Evolutionary conservation across 2,113 vertebrate species (phyloP).

Genomic region (Calypte anna): DNA sequence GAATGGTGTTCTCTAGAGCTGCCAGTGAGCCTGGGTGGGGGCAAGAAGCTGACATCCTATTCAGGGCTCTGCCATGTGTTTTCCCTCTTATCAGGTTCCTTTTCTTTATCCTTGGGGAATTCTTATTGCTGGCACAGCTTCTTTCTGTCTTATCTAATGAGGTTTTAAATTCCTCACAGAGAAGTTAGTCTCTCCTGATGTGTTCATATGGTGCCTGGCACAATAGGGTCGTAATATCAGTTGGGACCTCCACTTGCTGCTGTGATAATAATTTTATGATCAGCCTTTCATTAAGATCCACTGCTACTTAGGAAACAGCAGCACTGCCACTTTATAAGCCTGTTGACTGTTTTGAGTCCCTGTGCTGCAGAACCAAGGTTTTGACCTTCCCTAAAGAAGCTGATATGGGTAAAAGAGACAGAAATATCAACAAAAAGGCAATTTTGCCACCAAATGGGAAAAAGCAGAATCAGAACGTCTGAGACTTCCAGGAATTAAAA

Average conservation of each 20-base stretch:
- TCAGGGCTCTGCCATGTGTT: background rate
- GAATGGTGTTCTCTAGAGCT: background rate
- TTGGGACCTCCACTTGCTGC: constrained; percentile 21
- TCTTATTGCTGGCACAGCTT: background rate
- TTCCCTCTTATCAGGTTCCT: background rate
- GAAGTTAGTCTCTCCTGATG: constrained; percentile 5
- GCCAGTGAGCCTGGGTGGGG: background rate
- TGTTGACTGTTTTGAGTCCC: constrained; percentile 22
- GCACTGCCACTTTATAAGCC: constrained; percentile 14
- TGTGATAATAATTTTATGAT: constrained; percentile 32
- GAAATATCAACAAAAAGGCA: background rate
- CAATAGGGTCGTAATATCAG: constrained; percentile 12
- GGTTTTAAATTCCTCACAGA: constrained; percentile 1
- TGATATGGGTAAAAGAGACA: background rate
- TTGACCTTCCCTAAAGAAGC: background rate
- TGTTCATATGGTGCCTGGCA: background rate
- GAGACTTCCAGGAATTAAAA: background rate
- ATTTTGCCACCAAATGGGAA: background rate
- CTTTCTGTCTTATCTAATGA: constrained; percentile 10
- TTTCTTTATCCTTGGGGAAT: background rate
- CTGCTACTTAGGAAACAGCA: constrained; percentile 36
- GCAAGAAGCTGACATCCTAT: background rate
- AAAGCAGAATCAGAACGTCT: background rate
- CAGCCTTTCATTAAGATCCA: constrained; percentile 41
- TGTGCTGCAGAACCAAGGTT: constrained; percentile 1